Percentiles rank a stretch among this genome's conserved stretches.
Conservation (phyloP, 2,797 vertebrate genomes). For the Macropus fuliginosus region DNA sequence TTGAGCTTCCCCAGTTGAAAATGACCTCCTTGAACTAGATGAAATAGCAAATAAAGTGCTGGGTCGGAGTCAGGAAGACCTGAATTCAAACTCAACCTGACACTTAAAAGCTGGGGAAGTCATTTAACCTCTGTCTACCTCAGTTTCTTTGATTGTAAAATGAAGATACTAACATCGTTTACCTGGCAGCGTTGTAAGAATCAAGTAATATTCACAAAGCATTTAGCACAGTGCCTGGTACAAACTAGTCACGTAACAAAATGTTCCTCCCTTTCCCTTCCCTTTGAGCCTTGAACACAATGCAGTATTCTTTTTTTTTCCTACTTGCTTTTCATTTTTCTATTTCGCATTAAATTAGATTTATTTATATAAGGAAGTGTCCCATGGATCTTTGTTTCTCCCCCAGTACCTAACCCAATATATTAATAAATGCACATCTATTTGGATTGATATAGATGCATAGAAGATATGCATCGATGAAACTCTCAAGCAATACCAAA, state of each 20-base stretch:
- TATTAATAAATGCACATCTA: background rate
- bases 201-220: background rate
- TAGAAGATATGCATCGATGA: background rate
- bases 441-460: background rate
- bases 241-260: background rate
- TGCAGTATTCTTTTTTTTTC: background rate
- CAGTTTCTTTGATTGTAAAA: background rate
- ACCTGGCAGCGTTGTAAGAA: background rate
- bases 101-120: background rate
- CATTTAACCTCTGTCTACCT: background rate
- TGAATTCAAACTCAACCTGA: background rate
- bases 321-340: background rate
- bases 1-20: background rate
- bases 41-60: background rate
- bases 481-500: background rate
- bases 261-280: background rate
- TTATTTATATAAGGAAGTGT: background rate
- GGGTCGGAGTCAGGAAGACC: background rate
- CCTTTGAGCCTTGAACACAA: background rate
- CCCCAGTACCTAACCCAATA: background rate
- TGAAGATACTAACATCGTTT: background rate
- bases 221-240: background rate
- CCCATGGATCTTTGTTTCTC: background rate
- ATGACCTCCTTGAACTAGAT: background rate
- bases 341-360: background rate